Percentiles rank a stretch among this genome's conserved stretches.
These are phyloP conservation scores for Centropristis striata DNA, from an alignment of 2,113 vertebrate species.

Conservation along the genomic window DNA sequence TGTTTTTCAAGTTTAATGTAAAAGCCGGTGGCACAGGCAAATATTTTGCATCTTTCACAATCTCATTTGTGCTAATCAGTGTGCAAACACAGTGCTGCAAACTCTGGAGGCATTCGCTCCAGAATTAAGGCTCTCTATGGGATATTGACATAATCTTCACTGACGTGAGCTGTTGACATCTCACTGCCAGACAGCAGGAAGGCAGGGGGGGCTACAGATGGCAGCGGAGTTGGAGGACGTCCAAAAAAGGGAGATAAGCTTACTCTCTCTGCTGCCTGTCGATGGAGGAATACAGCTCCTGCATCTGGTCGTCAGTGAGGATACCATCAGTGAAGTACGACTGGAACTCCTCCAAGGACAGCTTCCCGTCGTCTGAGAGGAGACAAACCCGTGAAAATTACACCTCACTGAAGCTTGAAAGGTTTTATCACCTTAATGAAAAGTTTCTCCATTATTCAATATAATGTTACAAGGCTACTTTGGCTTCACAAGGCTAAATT, in stretches of 20 bases:
- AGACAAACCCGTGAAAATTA: constrained; percentile 33
- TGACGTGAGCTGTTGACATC: constrained; percentile 37
- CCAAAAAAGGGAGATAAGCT: constrained; percentile 74
- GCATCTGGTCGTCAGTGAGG: constrained; percentile 92
- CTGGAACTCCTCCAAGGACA: constrained; percentile 97
- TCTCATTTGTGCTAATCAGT: constrained; percentile 20
- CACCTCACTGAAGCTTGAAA: constrained; percentile 3
- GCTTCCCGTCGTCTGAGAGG: constrained; percentile 92
- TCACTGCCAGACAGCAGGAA: constrained; percentile 46
- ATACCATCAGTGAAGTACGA: constrained; percentile 95
- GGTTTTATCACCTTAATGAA: constrained; percentile 11
- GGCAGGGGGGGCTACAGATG: constrained; percentile 64
- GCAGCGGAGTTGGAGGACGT: constrained; percentile 52
- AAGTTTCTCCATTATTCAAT: background rate
- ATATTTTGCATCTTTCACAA: constrained; percentile 27
- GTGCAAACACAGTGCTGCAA: constrained; percentile 5
- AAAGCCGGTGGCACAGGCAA: background rate
- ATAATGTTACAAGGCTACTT: constrained; percentile 8
- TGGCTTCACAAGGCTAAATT: background rate
- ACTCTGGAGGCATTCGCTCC: constrained; percentile 17
- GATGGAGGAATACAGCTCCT: constrained; percentile 92
- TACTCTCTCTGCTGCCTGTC: constrained; percentile 91
- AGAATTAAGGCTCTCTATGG: constrained; percentile 27
- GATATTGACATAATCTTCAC: constrained; percentile 50
- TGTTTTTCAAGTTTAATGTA: background rate